Evolutionary conservation across 2,888 invertebrate species (phyloP).

Genomic region (Cephus spinipes): DNA sequence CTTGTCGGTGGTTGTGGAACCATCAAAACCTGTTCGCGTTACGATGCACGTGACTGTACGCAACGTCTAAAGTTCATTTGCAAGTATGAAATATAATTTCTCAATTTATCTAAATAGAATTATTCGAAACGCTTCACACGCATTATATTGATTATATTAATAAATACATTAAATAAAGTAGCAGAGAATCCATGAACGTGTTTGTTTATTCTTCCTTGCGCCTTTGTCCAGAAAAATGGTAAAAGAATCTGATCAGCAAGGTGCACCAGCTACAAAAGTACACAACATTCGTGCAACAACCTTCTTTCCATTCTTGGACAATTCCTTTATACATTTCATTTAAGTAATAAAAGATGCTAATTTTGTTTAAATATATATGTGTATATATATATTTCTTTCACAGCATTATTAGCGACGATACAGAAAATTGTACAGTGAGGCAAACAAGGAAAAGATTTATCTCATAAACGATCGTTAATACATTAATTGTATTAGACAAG

Average conservation of each 20-base stretch:
- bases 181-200: not conserved
- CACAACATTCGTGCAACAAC: not conserved
- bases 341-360: not conserved
- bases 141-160: not conserved
- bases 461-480: conserved; percentile 58
- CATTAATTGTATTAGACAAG: conserved; percentile 56
- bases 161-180: not conserved
- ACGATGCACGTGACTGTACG: not conserved
- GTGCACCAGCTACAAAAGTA: not conserved
- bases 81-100: not conserved
- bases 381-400: conserved; percentile 45
- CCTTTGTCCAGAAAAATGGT: not conserved
- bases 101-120: not conserved
- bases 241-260: not conserved
- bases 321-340: not conserved
- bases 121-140: not conserved
- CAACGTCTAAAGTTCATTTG: not conserved
- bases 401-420: conserved; percentile 62
- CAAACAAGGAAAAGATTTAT: conserved; percentile 43
- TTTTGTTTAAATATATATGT: conserved; percentile 23
- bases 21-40: conserved; percentile 15
- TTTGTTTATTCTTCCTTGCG: not conserved
- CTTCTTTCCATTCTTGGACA: not conserved
- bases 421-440: conserved; percentile 56
- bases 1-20: conserved; percentile 7